Percentiles rank a stretch among this genome's conserved stretches.
Evolutionary conservation across 2,888 invertebrate species (phyloP).

Genomic region (Cyaniris semiargus): DNA sequence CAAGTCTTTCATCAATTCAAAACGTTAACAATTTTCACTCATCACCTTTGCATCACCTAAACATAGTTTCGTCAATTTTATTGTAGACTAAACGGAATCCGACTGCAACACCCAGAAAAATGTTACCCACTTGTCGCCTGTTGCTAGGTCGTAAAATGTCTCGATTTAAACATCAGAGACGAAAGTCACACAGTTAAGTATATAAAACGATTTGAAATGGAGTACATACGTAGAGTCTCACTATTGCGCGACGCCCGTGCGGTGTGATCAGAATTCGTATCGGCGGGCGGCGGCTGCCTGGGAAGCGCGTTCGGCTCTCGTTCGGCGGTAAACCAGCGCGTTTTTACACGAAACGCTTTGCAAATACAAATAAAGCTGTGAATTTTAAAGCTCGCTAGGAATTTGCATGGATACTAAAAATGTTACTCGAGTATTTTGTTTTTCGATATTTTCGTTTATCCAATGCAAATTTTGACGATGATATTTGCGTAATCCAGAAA

Average conservation of each 20-base stretch:
- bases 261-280: constrained; percentile 76
- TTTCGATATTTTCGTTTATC: not conserved
- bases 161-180: constrained; percentile 27
- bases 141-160: constrained; percentile 15
- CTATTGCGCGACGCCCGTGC: constrained; percentile 50
- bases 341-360: constrained; percentile 69
- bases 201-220: constrained; percentile 42
- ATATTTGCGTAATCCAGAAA: constrained; percentile 2
- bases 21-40: no score
- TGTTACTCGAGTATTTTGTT: constrained; percentile 16
- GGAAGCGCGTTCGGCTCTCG: constrained; percentile 68
- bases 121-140: not conserved
- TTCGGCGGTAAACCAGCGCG: constrained; percentile 71
- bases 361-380: constrained; percentile 71
- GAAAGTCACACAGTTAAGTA: constrained; percentile 34
- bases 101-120: not conserved
- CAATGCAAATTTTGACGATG: not conserved
- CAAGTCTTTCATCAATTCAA: no score
- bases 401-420: constrained; percentile 54
- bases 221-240: constrained; percentile 44
- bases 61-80: not conserved
- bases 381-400: constrained; percentile 57
- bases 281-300: constrained; percentile 56
- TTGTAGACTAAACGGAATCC: not conserved
- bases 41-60: no score